Percentiles rank a stretch among this genome's conserved stretches.
These are phyloP conservation scores for Paradisaea rubra DNA, from an alignment of 2,113 vertebrate genomes.

Conservation along the genomic window DNA sequence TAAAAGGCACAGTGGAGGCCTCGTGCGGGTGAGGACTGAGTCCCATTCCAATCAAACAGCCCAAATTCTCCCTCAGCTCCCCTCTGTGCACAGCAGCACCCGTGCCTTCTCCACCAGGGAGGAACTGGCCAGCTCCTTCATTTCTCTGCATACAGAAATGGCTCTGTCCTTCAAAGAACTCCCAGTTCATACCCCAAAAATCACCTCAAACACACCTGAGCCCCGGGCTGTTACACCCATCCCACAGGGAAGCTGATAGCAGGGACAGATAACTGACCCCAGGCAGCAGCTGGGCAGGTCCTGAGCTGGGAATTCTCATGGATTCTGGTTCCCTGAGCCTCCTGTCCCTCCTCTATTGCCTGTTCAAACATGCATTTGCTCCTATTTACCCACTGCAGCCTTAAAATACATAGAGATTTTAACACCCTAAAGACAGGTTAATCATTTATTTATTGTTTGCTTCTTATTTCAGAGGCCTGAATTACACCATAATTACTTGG, in stretches of 20 bases:
- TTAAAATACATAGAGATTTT: neutral
- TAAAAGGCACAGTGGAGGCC: rapidly evolving
- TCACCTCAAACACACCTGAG: neutral
- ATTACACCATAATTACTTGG: constrained; percentile 9
- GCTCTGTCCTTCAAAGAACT: neutral
- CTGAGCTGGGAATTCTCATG: neutral
- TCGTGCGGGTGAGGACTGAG: neutral
- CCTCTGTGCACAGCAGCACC: rapidly evolving
- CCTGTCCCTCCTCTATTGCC: rapidly evolving
- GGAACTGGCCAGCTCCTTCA: neutral
- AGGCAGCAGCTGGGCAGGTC: neutral
- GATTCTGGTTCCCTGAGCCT: neutral
- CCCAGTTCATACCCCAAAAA: neutral
- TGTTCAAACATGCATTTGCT: neutral
- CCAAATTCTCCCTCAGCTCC: neutral
- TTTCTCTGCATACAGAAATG: rapidly evolving
- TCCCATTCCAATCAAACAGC: neutral
- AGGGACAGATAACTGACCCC: neutral
- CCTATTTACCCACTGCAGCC: neutral
- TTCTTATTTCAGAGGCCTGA: neutral
- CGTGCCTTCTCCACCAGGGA: neutral
- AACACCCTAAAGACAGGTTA: neutral
- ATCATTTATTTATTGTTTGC: constrained; percentile 10
- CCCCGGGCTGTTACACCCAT: rapidly evolving
- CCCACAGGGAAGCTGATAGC: neutral